phyloP scores from a whole-genome alignment of 2,797 vertebrate genomes.

The Pipistrellus pipistrellus region DNA sequence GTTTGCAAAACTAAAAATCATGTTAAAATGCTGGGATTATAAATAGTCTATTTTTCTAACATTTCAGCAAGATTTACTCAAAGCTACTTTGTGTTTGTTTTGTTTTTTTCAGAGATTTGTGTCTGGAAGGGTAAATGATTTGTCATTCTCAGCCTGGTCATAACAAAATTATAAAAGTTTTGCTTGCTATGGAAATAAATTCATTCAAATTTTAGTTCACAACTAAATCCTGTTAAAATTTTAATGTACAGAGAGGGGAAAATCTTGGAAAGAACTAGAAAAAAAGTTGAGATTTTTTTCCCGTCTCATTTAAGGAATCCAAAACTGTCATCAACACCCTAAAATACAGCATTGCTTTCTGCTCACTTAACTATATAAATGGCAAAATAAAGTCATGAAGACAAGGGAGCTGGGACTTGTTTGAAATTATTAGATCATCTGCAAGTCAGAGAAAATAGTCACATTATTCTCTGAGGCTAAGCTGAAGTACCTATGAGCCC shows the following conservation, averaged over 20 bases:
- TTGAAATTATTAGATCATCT: background rate
- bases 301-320: background rate
- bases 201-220: slow-evolving; percentile 17
- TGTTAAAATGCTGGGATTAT: background rate
- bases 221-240: background rate
- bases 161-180: background rate
- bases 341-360: background rate
- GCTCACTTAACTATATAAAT: background rate
- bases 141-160: background rate
- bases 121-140: background rate
- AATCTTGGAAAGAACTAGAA: background rate
- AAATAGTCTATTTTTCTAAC: slow-evolving; percentile 7
- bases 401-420: background rate
- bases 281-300: slow-evolving; percentile 33
- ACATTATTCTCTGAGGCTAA: background rate
- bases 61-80: background rate
- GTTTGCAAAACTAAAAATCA: slow-evolving; percentile 4
- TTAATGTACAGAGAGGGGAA: background rate
- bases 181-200: background rate
- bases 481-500: background rate
- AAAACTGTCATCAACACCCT: background rate
- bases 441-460: background rate
- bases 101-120: slow-evolving; percentile 11
- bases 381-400: slow-evolving; percentile 2
- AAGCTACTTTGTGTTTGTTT: background rate